Base-by-base conservation (phyloP, 2,888 invertebrate species). In the Drosophila robusta region DNA sequence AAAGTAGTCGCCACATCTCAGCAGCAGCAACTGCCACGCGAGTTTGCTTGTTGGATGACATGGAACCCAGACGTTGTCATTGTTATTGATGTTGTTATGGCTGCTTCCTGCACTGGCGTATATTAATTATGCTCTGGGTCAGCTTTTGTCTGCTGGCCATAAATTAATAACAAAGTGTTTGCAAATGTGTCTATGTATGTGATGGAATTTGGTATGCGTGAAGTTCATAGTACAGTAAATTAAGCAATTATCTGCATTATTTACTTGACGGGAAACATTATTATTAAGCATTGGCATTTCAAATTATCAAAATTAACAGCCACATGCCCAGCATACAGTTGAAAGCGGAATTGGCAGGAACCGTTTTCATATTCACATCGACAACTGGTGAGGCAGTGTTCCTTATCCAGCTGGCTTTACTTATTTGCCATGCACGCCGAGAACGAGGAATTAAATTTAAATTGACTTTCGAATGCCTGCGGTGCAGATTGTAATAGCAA, bases 381-480 rank as follows among this genome's bases (percentile, higher is more conserved):
- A 39, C 52, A 3, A 22, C 42, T 18, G 55, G n/a, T 12, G 11
- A 45, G 60, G 4, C 39, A 26, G n/a, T 49, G 55, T 63, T 52
- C 34, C 38, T 29, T 69, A 49, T 55, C 75, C 69, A 42, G 45
- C 51, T 34, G 42, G 63, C 52, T 66, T 83, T 67, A 16, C 45
- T 49, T 78, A 71, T 84, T 70, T 74, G 66, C 71, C 66, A 69
- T 63, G 78, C 58, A 78, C 74, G 78, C 60, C 62, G 64, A 45
- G 45, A 57, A 57, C 46, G 46, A 58, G 58, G 45, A 85, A 85
- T 78, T 85, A 70, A 72, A 81, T 85, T 81, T 64, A 66, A 85
- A 87, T 78, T 81, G 70, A 75, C 66, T 63, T 63, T 54, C 42
- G 52, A 58, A 68, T 56, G 77, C 87, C 87, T 71, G 80, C 41